Evolutionary conservation across 2,113 vertebrate species (phyloP).

Genomic region (Clupea harengus): DNA sequence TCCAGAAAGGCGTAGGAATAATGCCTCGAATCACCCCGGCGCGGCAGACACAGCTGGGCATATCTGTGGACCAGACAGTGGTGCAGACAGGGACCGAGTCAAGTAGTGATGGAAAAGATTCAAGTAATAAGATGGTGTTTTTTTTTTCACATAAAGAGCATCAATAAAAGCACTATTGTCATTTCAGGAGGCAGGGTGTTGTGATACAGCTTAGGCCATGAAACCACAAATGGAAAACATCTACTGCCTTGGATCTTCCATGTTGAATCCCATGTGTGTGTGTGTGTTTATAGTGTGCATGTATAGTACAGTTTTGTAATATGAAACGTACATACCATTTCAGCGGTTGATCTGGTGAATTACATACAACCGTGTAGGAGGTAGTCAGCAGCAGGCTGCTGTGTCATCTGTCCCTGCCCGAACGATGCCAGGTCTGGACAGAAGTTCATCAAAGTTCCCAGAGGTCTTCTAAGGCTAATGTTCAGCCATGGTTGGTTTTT

Average conservation of each 20-base stretch:
- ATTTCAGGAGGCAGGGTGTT: not conserved
- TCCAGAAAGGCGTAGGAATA: not conserved
- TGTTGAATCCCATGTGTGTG: not conserved
- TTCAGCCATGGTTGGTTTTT: conserved; percentile 1
- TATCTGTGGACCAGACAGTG: not conserved
- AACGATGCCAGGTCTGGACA: not conserved
- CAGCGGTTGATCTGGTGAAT: not conserved
- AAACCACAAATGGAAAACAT: conserved; percentile 19
- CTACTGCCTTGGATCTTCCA: not conserved
- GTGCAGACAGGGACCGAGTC: not conserved
- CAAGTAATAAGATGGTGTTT: not conserved
- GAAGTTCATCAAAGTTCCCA: not conserved
- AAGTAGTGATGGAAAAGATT: not conserved
- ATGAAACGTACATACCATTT: not conserved
- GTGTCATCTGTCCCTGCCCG: not conserved
- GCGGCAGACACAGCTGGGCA: not conserved
- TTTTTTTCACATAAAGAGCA: conserved; percentile 12
- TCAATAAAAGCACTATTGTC: conserved; percentile 5
- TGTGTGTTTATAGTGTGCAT: not conserved
- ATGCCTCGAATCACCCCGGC: not conserved
- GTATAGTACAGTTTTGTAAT: not conserved
- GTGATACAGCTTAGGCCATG: not conserved
- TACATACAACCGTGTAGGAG: not conserved
- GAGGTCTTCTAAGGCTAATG: conserved; percentile 11
- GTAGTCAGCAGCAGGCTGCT: not conserved